Conservation (phyloP, 2,113 vertebrate species). For the Trochalopteron elliotii region DNA sequence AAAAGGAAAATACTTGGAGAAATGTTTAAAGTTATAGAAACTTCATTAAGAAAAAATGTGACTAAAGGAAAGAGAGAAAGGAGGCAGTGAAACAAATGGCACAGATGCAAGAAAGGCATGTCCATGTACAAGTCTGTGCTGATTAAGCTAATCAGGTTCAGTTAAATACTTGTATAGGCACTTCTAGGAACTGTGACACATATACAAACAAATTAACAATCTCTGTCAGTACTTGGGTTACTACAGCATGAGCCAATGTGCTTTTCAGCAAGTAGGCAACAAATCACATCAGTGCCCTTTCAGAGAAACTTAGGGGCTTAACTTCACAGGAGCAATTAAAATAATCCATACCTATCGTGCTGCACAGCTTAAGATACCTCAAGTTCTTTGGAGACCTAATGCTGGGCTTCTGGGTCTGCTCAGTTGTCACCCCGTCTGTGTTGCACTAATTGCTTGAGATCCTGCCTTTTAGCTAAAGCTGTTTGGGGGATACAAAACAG, state of each 20-base stretch:
- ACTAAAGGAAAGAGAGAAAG: neutral
- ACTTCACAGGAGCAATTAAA: conserved; percentile 37
- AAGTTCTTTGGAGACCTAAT: conserved; percentile 4
- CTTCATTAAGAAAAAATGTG: neutral
- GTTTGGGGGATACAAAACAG: conserved; percentile 28
- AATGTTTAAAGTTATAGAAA: neutral
- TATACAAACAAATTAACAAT: neutral
- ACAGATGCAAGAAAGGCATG: neutral
- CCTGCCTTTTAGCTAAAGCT: conserved; percentile 5
- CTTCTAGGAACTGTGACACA: neutral
- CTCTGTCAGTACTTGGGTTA: neutral
- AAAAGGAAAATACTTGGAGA: neutral
- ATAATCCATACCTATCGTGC: neutral
- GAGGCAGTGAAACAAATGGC: neutral
- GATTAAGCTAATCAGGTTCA: conserved; percentile 22
- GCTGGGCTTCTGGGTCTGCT: conserved; percentile 29
- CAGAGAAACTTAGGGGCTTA: neutral
- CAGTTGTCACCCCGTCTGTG: conserved; percentile 34
- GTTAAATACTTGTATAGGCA: neutral
- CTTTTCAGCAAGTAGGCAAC: neutral
- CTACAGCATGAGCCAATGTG: neutral
- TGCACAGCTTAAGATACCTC: conserved; percentile 9
- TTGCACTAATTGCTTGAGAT: conserved; percentile 8
- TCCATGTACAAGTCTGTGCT: neutral
- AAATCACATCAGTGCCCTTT: neutral